Percentiles rank a stretch among this genome's conserved stretches.
Evolutionary conservation across 2,113 vertebrate species (phyloP).

Genomic region (Dipodomys stephensi): DNA sequence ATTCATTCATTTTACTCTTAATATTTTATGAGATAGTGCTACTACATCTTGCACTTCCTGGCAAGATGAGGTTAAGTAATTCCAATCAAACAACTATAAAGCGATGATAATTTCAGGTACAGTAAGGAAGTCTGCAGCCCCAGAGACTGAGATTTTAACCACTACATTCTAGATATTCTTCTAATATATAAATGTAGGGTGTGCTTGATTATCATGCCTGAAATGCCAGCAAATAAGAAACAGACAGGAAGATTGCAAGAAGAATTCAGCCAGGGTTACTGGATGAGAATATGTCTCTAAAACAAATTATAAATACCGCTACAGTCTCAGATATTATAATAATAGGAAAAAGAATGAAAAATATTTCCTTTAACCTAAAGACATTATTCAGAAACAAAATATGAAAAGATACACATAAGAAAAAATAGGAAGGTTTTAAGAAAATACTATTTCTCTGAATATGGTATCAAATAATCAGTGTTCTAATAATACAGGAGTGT

Average conservation of each 20-base stretch:
- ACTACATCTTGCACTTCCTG: background rate
- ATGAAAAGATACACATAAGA: background rate
- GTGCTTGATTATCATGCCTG: background rate
- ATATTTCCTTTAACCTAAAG: background rate
- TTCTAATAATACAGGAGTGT: background rate
- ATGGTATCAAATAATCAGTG: background rate
- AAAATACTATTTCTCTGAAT: background rate
- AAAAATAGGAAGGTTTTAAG: background rate
- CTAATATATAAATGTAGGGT: background rate
- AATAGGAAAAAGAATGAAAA: background rate
- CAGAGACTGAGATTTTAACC: background rate
- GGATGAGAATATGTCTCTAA: background rate
- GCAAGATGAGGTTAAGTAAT: background rate
- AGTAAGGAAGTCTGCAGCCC: background rate
- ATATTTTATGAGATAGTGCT: background rate
- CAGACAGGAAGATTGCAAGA: background rate
- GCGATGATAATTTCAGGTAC: accelerated
- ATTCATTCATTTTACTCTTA: background rate
- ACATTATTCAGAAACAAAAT: background rate
- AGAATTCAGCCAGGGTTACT: background rate
- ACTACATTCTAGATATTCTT: background rate
- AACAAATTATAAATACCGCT: background rate
- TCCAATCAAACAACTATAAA: background rate
- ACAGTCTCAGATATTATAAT: background rate
- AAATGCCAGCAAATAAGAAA: background rate